These are phyloP conservation scores for Nannoperca australis DNA, from an alignment of 2,797 vertebrate species.

Conservation along the genomic window DNA sequence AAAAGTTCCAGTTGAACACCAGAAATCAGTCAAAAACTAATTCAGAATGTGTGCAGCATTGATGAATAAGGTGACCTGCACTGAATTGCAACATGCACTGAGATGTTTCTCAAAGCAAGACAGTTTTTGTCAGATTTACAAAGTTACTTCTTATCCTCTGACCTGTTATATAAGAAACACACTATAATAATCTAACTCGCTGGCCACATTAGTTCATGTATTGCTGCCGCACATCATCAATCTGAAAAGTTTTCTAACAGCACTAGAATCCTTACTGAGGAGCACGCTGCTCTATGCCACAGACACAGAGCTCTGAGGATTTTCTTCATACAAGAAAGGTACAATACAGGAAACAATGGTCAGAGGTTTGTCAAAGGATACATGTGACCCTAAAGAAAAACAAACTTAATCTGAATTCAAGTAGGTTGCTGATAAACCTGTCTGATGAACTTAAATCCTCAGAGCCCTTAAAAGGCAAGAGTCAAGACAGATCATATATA, in stretches of 20 bases:
- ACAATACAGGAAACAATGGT: neutral
- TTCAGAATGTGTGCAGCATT: slow-evolving; percentile 41
- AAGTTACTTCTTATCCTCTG: neutral
- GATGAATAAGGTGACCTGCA: slow-evolving; percentile 44
- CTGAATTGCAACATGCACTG: neutral
- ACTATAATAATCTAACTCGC: neutral
- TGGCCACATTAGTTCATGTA: slow-evolving; percentile 49
- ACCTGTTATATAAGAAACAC: neutral
- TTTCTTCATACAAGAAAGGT: neutral
- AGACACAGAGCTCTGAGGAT: slow-evolving; percentile 63
- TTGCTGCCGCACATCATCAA: slow-evolving; percentile 48
- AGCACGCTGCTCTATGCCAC: slow-evolving; percentile 7
- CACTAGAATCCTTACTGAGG: neutral
- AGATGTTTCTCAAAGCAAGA: neutral
- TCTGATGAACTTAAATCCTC: slow-evolving; percentile 52
- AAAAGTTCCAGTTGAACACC: neutral
- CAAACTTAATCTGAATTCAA: neutral
- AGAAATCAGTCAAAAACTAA: neutral
- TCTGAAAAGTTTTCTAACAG: neutral
- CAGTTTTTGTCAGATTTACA: neutral
- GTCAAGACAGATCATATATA: slow-evolving; percentile 30
- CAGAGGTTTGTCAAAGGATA: slow-evolving; percentile 1
- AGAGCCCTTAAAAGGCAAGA: slow-evolving; percentile 55
- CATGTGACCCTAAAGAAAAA: slow-evolving; percentile 5
- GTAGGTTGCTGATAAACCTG: neutral